These are phyloP conservation scores for Pyrocephalus nanus DNA, from an alignment of 2,797 vertebrate species.

Conservation along the genomic window DNA sequence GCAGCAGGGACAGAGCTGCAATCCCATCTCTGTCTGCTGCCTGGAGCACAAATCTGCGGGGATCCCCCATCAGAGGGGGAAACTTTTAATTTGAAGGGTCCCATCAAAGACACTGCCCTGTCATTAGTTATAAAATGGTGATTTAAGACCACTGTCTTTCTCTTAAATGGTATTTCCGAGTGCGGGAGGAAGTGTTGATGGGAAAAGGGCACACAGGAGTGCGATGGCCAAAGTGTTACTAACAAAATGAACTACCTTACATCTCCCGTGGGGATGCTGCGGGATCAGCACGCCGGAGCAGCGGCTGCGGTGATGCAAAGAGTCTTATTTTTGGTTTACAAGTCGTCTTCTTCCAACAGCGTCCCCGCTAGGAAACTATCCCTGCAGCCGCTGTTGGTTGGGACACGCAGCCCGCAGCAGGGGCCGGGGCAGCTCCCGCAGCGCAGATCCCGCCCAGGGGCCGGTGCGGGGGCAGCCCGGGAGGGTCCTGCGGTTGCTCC, in stretches of 20 bases:
- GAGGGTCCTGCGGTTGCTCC: no score
- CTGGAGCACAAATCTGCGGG: neutral
- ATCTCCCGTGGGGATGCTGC: neutral
- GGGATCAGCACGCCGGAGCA: neutral
- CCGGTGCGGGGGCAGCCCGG: no score
- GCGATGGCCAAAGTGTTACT: neutral
- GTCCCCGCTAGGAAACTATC: neutral
- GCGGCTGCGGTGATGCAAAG: neutral
- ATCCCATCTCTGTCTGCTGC: neutral
- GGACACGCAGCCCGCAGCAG: no score
- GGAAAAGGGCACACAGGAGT: neutral
- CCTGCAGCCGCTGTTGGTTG: neutral
- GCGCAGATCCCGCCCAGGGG: neutral
- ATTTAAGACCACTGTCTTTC: neutral
- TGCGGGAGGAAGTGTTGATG: neutral
- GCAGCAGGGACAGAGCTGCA: neutral
- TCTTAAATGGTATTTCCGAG: neutral
- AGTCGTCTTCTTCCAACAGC: neutral
- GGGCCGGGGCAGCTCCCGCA: neutral
- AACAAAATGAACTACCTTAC: neutral
- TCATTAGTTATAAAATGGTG: neutral
- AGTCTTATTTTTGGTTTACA: neutral
- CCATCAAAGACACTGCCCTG: neutral
- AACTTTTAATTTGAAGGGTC: neutral
- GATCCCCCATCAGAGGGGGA: accelerated